phyloP scores from a whole-genome alignment of 2,113 vertebrate species.

The Nannobrachium achirus region DNA sequence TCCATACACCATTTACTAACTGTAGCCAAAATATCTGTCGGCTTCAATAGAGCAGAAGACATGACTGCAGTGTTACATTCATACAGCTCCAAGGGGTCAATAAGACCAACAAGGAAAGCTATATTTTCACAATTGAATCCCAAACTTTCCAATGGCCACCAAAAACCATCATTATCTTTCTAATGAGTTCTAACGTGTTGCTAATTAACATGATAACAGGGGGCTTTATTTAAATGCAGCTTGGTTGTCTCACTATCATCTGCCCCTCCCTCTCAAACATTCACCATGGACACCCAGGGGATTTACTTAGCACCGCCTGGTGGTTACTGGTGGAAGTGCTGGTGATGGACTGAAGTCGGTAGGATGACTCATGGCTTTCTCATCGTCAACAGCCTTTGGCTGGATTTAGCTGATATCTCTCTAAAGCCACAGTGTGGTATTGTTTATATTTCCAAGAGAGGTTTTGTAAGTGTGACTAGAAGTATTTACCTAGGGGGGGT shows the following conservation, averaged over 20 bases:
- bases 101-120: slow-evolving; percentile 3
- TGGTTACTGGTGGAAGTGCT: slow-evolving; percentile 49
- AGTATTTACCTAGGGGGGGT: not conserved
- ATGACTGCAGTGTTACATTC: too few relatives aligned
- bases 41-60: too few relatives aligned
- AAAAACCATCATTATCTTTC: slow-evolving; percentile 71
- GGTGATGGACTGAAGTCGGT: not conserved
- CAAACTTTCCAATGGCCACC: slow-evolving; percentile 53
- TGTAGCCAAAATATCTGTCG: too few relatives aligned
- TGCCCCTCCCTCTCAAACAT: slow-evolving; percentile 32
- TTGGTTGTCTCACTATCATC: slow-evolving; percentile 4
- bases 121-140: slow-evolving; percentile 22
- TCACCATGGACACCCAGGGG: slow-evolving; percentile 41
- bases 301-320: slow-evolving; percentile 72
- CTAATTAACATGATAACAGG: slow-evolving; percentile 72
- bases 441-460: not conserved
- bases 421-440: not conserved
- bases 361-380: not conserved
- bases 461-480: not conserved
- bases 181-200: slow-evolving; percentile 71
- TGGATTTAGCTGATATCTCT: not conserved
- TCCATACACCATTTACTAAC: too few relatives aligned
- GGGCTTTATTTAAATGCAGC: slow-evolving; percentile 68
- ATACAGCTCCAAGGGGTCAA: slow-evolving; percentile 16
- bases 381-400: not conserved